Evolutionary conservation across 2,113 vertebrate species (phyloP).

Genomic region (Malurus alboscapulatus): DNA sequence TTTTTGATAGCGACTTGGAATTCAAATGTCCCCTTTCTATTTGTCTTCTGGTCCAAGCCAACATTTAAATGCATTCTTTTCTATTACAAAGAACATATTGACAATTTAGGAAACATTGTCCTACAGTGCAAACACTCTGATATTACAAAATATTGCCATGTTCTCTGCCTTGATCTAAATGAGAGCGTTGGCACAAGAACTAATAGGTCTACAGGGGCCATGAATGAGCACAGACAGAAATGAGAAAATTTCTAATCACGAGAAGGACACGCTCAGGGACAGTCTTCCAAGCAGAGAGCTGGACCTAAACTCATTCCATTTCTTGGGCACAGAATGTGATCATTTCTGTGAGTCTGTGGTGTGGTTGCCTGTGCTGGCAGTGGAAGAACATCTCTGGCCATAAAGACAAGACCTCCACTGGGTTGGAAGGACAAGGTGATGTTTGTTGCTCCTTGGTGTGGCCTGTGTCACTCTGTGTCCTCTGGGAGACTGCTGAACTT

Average conservation of each 20-base stretch:
- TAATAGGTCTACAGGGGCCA: constrained; percentile 21
- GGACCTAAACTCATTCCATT: neutral
- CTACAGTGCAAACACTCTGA: neutral
- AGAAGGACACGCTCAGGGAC: constrained; percentile 2
- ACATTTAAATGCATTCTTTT: constrained; percentile 36
- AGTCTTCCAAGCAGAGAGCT: neutral
- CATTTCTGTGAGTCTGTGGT: neutral
- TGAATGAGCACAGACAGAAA: constrained; percentile 22
- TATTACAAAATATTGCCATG: constrained; percentile 25
- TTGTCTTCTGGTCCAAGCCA: constrained; percentile 35
- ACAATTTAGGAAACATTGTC: constrained; percentile 45
- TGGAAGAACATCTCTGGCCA: fast-evolving
- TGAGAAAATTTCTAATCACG: constrained; percentile 8
- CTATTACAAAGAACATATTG: constrained; percentile 34
- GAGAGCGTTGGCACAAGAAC: constrained; percentile 13
- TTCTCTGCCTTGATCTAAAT: constrained; percentile 28
- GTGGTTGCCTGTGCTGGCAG: neutral
- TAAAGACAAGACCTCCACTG: neutral
- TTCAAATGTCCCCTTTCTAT: constrained; percentile 1
- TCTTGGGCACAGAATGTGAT: neutral
- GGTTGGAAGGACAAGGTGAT: neutral
- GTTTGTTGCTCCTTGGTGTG: neutral
- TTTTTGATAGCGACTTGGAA: neutral
- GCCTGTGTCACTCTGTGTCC: fast-evolving
- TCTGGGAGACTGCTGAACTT: neutral